These are phyloP conservation scores for Thymallus thymallus DNA, from an alignment of 2,113 vertebrate genomes.

Conservation along the genomic window DNA sequence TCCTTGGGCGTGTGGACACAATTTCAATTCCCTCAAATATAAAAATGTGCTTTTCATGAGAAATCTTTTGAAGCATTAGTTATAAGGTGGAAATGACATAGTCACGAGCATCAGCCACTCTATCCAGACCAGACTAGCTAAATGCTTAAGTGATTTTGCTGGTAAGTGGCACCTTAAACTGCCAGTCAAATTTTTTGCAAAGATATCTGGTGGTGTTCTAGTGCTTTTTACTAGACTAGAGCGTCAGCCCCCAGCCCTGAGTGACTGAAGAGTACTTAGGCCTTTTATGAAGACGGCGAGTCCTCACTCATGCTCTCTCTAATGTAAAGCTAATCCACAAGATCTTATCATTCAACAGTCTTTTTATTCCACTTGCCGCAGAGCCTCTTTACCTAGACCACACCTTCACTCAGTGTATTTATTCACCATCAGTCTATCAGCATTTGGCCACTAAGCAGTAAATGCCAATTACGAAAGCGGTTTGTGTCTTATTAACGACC, in stretches of 20 bases:
- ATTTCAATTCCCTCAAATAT: neutral
- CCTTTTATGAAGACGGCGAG: slow-evolving; percentile 44
- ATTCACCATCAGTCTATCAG: slow-evolving; percentile 41
- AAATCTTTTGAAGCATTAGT: neutral
- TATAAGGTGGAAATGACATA: slow-evolving; percentile 8
- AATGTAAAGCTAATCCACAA: too few species aligned
- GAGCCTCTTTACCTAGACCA: slow-evolving; percentile 33
- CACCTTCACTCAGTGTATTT: slow-evolving; percentile 57
- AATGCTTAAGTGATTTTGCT: slow-evolving; percentile 53
- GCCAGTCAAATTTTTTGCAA: slow-evolving; percentile 45
- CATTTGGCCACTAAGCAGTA: slow-evolving; percentile 46
- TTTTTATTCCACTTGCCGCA: slow-evolving; percentile 38
- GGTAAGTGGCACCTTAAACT: slow-evolving; percentile 53
- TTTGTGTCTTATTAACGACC: slow-evolving; percentile 60
- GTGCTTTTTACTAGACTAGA: slow-evolving; percentile 29
- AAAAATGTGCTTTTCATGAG: neutral
- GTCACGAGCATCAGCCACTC: slow-evolving; percentile 28
- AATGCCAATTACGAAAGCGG: slow-evolving; percentile 64
- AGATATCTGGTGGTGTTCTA: slow-evolving; percentile 24
- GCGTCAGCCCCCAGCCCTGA: slow-evolving; percentile 20
- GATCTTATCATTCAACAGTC: slow-evolving; percentile 25
- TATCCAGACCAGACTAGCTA: slow-evolving; percentile 33
- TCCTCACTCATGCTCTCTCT: too few species aligned
- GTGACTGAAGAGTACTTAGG: slow-evolving; percentile 7
- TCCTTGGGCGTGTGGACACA: neutral